Evolutionary conservation across 2,797 vertebrate genomes (phyloP).

Genomic region (Borostomias antarcticus): DNA sequence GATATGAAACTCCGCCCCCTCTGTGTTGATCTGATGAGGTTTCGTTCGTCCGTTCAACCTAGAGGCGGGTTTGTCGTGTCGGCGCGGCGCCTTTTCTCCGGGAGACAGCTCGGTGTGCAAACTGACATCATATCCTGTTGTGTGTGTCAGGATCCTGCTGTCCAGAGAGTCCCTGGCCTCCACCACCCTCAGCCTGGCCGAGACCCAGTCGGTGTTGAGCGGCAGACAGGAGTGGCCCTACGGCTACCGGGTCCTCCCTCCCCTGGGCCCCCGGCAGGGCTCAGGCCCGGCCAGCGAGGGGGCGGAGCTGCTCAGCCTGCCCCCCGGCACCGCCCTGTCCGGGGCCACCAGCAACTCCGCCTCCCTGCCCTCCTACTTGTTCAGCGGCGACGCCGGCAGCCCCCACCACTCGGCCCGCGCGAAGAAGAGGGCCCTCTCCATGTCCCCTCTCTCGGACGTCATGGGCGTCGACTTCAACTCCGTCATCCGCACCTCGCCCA

Average conservation of each 20-base stretch:
- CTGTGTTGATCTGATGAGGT: not conserved
- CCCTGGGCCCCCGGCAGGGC: slow-evolving; percentile 69
- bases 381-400: slow-evolving; percentile 80
- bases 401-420: slow-evolving; percentile 75
- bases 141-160: slow-evolving; percentile 83
- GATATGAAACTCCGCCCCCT: slow-evolving; percentile 21
- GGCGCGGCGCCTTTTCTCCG: too few relatives aligned
- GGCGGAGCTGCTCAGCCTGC: slow-evolving; percentile 73
- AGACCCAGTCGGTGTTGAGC: slow-evolving; percentile 84
- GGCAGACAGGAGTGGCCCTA: slow-evolving; percentile 88
- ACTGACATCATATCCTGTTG: slow-evolving; percentile 2
- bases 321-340: slow-evolving; percentile 76
- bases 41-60: too few relatives aligned
- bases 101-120: not conserved
- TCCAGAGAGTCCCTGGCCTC: slow-evolving; percentile 87
- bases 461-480: slow-evolving; percentile 91
- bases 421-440: slow-evolving; percentile 87
- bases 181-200: slow-evolving; percentile 85
- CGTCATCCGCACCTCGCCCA: slow-evolving; percentile 93
- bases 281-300: slow-evolving; percentile 67
- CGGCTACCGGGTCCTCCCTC: slow-evolving; percentile 82
- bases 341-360: slow-evolving; percentile 77
- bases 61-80: too few relatives aligned
- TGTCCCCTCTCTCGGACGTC: slow-evolving; percentile 89
- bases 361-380: slow-evolving; percentile 85